Conservation (phyloP, 2,113 vertebrate genomes). For the Notothenia rossii region DNA sequence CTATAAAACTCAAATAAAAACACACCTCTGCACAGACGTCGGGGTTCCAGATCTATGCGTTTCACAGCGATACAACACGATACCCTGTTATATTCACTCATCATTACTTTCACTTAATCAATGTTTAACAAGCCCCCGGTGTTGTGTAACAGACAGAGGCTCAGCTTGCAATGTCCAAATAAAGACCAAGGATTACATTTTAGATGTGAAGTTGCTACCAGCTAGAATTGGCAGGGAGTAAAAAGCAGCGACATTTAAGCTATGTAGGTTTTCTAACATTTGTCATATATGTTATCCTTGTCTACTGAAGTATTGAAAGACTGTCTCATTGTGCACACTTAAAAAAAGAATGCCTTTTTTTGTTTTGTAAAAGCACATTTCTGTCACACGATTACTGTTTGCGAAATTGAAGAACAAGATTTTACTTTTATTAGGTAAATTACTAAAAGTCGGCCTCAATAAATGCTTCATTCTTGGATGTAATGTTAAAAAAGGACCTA, state of each 20-base stretch:
- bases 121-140: conserved; percentile 71
- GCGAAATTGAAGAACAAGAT: background rate
- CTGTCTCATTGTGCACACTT: background rate
- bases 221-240: background rate
- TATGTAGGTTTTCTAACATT: background rate
- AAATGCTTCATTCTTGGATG: no score
- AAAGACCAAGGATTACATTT: conserved; percentile 38
- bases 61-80: background rate
- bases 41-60: background rate
- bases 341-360: background rate
- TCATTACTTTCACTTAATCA: conserved; percentile 68
- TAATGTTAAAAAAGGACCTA: background rate
- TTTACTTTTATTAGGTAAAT: conserved; percentile 18
- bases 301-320: background rate
- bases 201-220: conserved; percentile 25
- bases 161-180: conserved; percentile 46
- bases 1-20: background rate
- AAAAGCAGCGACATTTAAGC: background rate
- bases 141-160: conserved; percentile 40
- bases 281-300: background rate
- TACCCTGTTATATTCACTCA: conserved; percentile 3
- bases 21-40: background rate
- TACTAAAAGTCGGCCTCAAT: background rate
- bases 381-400: background rate
- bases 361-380: background rate